phyloP scores from a whole-genome alignment of 2,797 vertebrate species.

The Eremophila alpestris region DNA sequence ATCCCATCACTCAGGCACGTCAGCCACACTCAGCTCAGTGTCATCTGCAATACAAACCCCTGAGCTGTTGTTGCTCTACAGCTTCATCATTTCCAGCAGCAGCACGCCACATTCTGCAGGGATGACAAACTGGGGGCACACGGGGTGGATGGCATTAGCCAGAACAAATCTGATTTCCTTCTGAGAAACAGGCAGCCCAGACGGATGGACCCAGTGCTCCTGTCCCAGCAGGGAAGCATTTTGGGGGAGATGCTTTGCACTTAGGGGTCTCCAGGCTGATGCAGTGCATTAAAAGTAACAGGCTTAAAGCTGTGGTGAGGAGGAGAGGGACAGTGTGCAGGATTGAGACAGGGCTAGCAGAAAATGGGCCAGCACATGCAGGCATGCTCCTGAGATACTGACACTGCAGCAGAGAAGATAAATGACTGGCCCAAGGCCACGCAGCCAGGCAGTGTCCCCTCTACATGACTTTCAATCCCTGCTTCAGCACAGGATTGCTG shows the following conservation, averaged over 20 bases:
- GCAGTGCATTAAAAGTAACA: neutral
- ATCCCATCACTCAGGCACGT: neutral
- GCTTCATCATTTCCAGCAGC: neutral
- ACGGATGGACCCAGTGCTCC: neutral
- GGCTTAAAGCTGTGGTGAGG: neutral
- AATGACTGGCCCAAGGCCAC: constrained; percentile 7
- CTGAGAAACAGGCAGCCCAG: neutral
- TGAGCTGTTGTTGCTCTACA: neutral
- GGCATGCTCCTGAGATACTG: neutral
- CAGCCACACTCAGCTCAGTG: neutral
- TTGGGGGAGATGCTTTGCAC: neutral
- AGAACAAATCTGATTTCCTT: neutral
- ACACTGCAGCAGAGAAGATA: neutral
- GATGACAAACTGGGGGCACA: neutral
- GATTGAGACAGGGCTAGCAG: neutral
- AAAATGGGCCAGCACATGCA: neutral
- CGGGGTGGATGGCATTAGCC: neutral
- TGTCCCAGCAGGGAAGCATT: neutral
- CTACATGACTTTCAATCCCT: constrained; percentile 5
- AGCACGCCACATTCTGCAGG: neutral
- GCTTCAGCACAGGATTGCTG: neutral
- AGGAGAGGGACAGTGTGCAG: neutral
- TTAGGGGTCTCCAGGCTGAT: neutral
- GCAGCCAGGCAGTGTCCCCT: neutral
- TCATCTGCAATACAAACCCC: neutral